These are phyloP conservation scores for Podargus strigoides DNA, from an alignment of 2,797 vertebrate species.

Conservation along the genomic window DNA sequence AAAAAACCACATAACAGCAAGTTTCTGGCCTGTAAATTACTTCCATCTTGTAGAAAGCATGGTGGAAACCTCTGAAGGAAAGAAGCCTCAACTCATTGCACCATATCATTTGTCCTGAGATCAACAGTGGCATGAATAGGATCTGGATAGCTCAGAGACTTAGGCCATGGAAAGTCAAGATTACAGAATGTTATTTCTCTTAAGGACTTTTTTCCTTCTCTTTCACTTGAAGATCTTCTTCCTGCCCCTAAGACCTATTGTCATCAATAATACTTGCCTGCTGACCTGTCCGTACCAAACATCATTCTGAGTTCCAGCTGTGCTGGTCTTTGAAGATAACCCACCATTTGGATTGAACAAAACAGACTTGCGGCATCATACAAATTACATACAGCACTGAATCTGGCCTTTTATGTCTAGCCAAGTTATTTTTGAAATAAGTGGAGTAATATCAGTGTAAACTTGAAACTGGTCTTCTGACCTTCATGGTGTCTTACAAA, in stretches of 20 bases:
- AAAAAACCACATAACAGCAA: not conserved
- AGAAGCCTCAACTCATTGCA: not conserved
- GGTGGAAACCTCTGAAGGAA: not conserved
- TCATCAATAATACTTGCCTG: not conserved
- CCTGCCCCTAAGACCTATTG: not conserved
- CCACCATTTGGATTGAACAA: not conserved
- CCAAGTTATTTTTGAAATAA: too few species aligned
- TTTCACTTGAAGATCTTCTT: not conserved
- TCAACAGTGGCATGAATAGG: not conserved
- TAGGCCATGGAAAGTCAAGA: not conserved
- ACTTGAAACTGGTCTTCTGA: not conserved
- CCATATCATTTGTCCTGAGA: not conserved
- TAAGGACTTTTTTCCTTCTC: not conserved
- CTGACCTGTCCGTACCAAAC: not conserved
- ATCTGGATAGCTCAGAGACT: not conserved
- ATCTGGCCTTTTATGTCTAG: too few species aligned
- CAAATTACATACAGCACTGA: too few species aligned
- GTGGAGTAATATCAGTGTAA: not conserved
- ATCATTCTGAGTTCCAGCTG: not conserved
- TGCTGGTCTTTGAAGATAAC: not conserved
- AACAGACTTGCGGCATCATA: not conserved
- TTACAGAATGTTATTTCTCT: not conserved
- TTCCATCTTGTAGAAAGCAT: not conserved
- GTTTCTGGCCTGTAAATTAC: not conserved
- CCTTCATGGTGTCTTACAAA: not conserved